Evolutionary conservation across 64 coral and sea anemone species (phyloP).

Genomic region (Astreopora myriophthalma): DNA sequence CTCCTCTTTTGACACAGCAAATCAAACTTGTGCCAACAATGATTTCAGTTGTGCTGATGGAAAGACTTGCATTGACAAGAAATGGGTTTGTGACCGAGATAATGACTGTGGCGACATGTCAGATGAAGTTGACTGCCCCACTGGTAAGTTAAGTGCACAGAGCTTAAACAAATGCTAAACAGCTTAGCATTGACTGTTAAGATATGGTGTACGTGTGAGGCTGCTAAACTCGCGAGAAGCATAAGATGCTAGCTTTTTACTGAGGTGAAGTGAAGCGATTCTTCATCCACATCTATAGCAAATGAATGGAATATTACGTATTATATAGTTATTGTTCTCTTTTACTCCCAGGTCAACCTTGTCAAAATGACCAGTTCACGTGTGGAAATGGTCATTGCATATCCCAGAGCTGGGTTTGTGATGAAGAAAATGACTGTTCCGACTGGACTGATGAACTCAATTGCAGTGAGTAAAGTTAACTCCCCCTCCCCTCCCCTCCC

Average conservation of each 20-base stretch:
- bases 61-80: conserved; percentile 69
- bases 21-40: conserved; percentile 67
- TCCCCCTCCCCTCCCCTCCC: too few species aligned
- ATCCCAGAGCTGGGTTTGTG: conserved; percentile 63
- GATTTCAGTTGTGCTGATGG: conserved; percentile 73
- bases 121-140: conserved; percentile 64
- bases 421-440: conserved; percentile 79
- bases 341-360: background rate
- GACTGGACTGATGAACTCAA: conserved; percentile 79
- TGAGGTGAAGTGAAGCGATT: too few species aligned
- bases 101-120: conserved; percentile 81
- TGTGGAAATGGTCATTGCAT: conserved; percentile 78
- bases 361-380: conserved; percentile 3
- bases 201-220: too few species aligned
- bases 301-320: too few species aligned
- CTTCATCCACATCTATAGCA: too few species aligned
- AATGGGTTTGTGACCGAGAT: conserved; percentile 83
- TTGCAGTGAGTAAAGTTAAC: conserved; percentile 77
- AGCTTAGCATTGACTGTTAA: too few species aligned
- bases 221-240: too few species aligned
- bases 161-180: too few species aligned
- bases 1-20: conserved; percentile 9
- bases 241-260: too few species aligned
- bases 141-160: background rate
- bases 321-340: too few species aligned